These are phyloP conservation scores for Antigone vipio DNA, from an alignment of 2,113 vertebrate species.

Conservation along the genomic window DNA sequence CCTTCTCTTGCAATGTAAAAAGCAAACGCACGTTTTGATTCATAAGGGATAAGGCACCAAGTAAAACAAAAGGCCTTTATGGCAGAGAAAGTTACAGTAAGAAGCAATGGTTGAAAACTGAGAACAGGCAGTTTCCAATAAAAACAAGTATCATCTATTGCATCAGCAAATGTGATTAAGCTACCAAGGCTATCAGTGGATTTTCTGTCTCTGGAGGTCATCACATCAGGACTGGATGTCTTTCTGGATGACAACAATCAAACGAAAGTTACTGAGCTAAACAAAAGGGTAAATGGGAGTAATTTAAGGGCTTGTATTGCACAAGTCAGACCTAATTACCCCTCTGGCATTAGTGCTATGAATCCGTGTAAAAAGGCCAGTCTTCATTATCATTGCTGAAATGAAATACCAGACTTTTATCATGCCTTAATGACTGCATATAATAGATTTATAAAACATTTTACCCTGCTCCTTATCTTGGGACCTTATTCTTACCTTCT, in stretches of 20 bases:
- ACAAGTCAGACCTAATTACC: background rate
- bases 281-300: background rate
- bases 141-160: background rate
- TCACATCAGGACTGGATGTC: background rate
- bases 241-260: background rate
- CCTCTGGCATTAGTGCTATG: background rate
- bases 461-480: background rate
- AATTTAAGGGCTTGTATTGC: background rate
- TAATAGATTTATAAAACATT: background rate
- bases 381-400: background rate
- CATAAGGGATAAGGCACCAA: background rate
- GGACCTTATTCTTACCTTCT: background rate
- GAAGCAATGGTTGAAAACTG: background rate
- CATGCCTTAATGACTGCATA: background rate
- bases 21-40: background rate
- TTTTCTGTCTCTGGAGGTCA: background rate
- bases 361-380: background rate
- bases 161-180: constrained; percentile 11
- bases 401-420: background rate
- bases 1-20: background rate
- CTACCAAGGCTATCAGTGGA: background rate
- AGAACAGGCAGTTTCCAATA: background rate
- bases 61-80: background rate
- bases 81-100: background rate
- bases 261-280: background rate